phyloP scores from a whole-genome alignment of 2,888 invertebrate genomes.

The Lasius platythorax region DNA sequence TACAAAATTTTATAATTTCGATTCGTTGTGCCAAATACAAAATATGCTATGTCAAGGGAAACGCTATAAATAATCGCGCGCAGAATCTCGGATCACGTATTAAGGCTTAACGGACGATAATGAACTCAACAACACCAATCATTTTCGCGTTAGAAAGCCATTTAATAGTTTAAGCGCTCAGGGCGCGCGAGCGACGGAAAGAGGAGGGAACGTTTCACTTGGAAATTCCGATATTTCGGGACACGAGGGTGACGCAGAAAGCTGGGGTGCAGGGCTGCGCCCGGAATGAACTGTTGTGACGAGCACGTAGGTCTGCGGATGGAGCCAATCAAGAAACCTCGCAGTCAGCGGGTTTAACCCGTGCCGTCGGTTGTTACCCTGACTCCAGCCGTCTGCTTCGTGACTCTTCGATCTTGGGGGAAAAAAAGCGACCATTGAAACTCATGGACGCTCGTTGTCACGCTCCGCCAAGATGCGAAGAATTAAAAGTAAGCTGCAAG shows the following conservation, averaged over 20 bases:
- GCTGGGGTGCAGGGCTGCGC: conserved; percentile 59
- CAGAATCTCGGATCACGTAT: not conserved
- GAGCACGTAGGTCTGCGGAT: conserved; percentile 85
- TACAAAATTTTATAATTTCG: conserved; percentile 34
- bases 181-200: conserved; percentile 23
- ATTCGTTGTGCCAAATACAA: not conserved
- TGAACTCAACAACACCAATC: conserved; percentile 50
- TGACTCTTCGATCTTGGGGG: conserved; percentile 72
- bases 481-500: conserved; percentile 61
- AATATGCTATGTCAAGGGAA: not conserved
- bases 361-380: conserved; percentile 81
- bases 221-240: conserved; percentile 54
- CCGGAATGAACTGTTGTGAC: conserved; percentile 84
- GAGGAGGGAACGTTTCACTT: conserved; percentile 52
- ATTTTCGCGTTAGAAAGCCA: conserved; percentile 51
- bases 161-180: conserved; percentile 48
- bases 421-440: conserved; percentile 53
- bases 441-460: conserved; percentile 58
- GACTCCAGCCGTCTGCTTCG: conserved; percentile 75
- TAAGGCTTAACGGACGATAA: conserved; percentile 20
- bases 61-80: conserved; percentile 25
- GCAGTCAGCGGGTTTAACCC: conserved; percentile 83
- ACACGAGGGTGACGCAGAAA: conserved; percentile 41
- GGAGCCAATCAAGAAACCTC: conserved; percentile 85
- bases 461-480: conserved; percentile 51